Conservation (phyloP, 2,888 invertebrate species). For the Hyposoter dolosus region DNA sequence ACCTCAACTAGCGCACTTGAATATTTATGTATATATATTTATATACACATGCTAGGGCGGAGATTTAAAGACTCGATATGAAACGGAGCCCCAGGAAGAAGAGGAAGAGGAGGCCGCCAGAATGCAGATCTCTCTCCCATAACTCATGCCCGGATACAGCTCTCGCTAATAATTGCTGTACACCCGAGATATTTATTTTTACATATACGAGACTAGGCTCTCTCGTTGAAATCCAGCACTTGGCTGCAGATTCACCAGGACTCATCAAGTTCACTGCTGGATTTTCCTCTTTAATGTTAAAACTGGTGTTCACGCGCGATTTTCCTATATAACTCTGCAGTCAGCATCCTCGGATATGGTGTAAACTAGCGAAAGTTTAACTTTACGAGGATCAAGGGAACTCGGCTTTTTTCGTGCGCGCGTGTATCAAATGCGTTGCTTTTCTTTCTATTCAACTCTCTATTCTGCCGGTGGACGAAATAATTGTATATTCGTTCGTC, state of each 20-base stretch:
- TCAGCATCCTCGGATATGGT: neutral
- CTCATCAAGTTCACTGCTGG: constrained; percentile 5
- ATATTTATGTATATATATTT: neutral
- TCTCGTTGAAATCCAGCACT: neutral
- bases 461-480: too few relatives aligned
- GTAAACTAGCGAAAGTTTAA: neutral
- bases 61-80: constrained; percentile 81
- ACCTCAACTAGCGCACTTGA: neutral
- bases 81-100: constrained; percentile 72
- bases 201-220: constrained; percentile 1
- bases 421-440: neutral
- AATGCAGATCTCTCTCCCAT: constrained; percentile 77
- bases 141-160: constrained; percentile 76
- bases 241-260: constrained; percentile 2
- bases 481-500: too few relatives aligned
- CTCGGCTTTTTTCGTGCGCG: neutral
- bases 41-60: constrained; percentile 69
- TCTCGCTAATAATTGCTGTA: constrained; percentile 80
- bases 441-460: too few relatives aligned
- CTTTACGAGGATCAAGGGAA: neutral
- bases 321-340: neutral
- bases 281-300: constrained; percentile 42
- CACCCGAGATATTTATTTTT: constrained; percentile 73
- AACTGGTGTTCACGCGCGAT: constrained; percentile 11
- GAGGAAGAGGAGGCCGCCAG: constrained; percentile 69